phyloP scores from a whole-genome alignment of 2,797 vertebrate species.

The Dicrostonyx torquatus region DNA sequence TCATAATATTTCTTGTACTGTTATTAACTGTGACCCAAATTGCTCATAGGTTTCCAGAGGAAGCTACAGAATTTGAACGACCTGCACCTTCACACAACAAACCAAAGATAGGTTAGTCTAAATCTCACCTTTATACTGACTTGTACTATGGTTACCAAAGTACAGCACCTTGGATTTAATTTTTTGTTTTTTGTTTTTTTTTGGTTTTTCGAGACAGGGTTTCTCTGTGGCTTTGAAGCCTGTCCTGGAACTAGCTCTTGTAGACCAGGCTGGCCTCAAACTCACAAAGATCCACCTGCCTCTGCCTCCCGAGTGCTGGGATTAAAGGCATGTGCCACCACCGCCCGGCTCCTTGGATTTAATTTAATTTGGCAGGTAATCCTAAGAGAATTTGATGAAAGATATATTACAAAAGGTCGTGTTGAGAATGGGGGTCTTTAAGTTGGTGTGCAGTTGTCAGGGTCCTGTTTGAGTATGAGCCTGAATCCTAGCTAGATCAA shows the following conservation, averaged over 20 bases:
- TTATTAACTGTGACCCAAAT: not conserved
- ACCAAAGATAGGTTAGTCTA: not conserved
- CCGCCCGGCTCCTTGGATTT: not conserved
- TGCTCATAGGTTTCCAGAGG: not conserved
- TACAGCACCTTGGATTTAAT: not conserved
- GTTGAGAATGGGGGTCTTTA: not conserved
- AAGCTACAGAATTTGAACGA: not conserved
- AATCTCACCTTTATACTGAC: not conserved
- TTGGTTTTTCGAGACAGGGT: no score
- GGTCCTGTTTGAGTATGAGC: not conserved
- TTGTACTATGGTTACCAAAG: not conserved
- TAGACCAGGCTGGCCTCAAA: no score
- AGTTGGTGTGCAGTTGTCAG: not conserved
- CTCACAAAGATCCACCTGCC: no score
- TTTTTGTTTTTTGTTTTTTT: no score
- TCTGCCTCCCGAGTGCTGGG: no score
- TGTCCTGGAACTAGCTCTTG: no score
- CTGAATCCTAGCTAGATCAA: not conserved
- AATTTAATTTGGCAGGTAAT: not conserved
- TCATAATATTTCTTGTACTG: conserved; percentile 17
- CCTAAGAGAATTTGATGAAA: not conserved
- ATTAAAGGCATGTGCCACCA: no score
- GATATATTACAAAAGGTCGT: not conserved
- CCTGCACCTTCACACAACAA: not conserved
- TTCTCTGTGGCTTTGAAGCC: no score